Percentiles rank a stretch among this genome's conserved stretches.
Conservation (phyloP, 2,797 vertebrate species). For the Xyrichtys novacula region DNA sequence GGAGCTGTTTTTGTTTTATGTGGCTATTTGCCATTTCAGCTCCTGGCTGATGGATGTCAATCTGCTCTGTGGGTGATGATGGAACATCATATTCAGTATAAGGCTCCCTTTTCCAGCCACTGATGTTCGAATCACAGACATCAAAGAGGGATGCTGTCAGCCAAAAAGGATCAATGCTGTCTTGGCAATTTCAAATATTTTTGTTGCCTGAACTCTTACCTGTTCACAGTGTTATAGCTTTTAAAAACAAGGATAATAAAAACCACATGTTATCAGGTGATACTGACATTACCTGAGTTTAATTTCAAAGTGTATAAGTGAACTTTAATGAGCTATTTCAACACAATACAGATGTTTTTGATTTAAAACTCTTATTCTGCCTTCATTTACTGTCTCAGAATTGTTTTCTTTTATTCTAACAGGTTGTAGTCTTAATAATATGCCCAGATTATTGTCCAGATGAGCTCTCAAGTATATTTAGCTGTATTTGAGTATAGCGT, state of each 20-base stretch:
- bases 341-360: slow-evolving; percentile 37
- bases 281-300: neutral
- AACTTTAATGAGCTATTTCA: slow-evolving; percentile 27
- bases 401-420: slow-evolving; percentile 24
- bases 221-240: neutral
- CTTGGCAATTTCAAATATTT: slow-evolving; percentile 14
- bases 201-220: slow-evolving; percentile 7
- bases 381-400: slow-evolving; percentile 1
- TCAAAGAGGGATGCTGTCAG: slow-evolving; percentile 27
- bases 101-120: neutral
- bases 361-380: slow-evolving; percentile 32
- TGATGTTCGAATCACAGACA: neutral
- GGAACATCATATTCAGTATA: neutral
- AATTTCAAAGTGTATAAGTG: slow-evolving; percentile 19
- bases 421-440: slow-evolving; percentile 1
- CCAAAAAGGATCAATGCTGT: slow-evolving; percentile 8
- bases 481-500: neutral
- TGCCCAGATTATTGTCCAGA: neutral
- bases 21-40: slow-evolving; percentile 62
- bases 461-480: slow-evolving; percentile 17
- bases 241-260: slow-evolving; percentile 7
- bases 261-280: slow-evolving; percentile 32
- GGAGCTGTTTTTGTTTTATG: slow-evolving; percentile 53
- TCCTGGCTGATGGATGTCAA: slow-evolving; percentile 60
- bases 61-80: slow-evolving; percentile 47